A percentile compares a stretch with the other conserved stretches of the same genome.
phyloP scores from a whole-genome alignment of 2,797 vertebrate genomes.

The Sebastes kiyomatsui region DNA sequence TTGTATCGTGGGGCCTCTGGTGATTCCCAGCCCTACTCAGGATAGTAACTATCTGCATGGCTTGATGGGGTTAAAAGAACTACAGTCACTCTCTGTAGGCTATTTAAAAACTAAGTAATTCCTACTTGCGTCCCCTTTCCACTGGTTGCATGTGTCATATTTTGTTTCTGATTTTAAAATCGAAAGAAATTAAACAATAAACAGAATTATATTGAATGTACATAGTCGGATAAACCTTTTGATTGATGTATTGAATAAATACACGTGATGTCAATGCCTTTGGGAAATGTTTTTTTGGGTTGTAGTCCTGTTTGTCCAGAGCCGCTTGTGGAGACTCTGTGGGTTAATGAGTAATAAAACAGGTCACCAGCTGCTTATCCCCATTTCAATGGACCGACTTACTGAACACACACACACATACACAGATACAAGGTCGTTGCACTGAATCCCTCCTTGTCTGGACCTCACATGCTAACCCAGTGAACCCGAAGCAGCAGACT shows the following conservation, averaged over 20 bases:
- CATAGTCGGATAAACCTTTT: background rate
- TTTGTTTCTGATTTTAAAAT: background rate
- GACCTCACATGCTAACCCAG: slow-evolving; percentile 6
- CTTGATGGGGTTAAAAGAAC: background rate
- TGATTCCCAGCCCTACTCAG: background rate
- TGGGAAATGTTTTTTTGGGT: slow-evolving; percentile 13
- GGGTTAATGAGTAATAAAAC: slow-evolving; percentile 70
- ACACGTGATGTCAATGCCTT: background rate
- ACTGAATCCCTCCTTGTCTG: slow-evolving; percentile 13
- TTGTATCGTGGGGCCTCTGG: no score
- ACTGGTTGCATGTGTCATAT: background rate
- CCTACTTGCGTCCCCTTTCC: background rate
- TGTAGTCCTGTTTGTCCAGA: slow-evolving; percentile 40
- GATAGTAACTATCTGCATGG: background rate
- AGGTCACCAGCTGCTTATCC: slow-evolving; percentile 54
- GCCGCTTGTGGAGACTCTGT: slow-evolving; percentile 44
- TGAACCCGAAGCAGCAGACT: background rate
- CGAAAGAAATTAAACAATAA: background rate
- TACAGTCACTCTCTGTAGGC: background rate
- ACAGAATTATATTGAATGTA: background rate
- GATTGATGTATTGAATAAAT: background rate
- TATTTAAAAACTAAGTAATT: no score
- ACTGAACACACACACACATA: slow-evolving; percentile 6
- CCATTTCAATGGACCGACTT: slow-evolving; percentile 39
- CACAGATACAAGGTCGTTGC: slow-evolving; percentile 13